A percentile compares a stretch with the other conserved stretches of the same genome.
These are phyloP conservation scores for Drosophila koepferae DNA, from an alignment of 2,888 invertebrate genomes.

Conservation along the genomic window DNA sequence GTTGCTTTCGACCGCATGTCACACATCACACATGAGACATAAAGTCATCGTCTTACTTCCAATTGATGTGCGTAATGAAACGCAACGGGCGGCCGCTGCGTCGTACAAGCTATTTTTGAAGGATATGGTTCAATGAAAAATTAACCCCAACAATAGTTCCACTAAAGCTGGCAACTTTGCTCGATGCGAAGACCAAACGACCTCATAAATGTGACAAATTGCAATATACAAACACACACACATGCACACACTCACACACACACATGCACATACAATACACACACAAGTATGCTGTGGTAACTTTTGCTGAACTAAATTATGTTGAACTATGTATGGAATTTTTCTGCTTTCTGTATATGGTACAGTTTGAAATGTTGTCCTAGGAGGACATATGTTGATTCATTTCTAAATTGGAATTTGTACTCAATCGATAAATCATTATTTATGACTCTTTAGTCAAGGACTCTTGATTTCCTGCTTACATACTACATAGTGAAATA, in stretches of 20 bases:
- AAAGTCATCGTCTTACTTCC: slow-evolving; percentile 49
- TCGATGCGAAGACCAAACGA: slow-evolving; percentile 35
- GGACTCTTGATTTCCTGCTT: slow-evolving; percentile 9
- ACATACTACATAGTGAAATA: background rate
- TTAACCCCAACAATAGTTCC: slow-evolving; percentile 55
- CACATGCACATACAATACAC: background rate
- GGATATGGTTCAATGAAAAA: slow-evolving; percentile 61
- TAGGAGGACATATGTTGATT: slow-evolving; percentile 11
- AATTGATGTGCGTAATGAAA: slow-evolving; percentile 66
- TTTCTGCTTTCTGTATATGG: slow-evolving; percentile 14
- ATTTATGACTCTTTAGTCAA: slow-evolving; percentile 14
- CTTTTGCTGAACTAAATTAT: slow-evolving; percentile 29
- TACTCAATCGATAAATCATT: slow-evolving; percentile 7
- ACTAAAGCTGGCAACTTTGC: slow-evolving; percentile 29
- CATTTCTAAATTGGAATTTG: slow-evolving; percentile 16
- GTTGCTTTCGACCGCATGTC: slow-evolving; percentile 27
- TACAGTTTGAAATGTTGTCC: background rate
- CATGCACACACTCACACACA: background rate
- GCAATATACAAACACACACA: slow-evolving; percentile 13
- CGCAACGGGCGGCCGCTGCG: slow-evolving; percentile 49
- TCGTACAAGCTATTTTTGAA: slow-evolving; percentile 36
- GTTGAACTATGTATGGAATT: slow-evolving; percentile 8
- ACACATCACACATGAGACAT: slow-evolving; percentile 40
- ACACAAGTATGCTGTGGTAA: slow-evolving; percentile 10
- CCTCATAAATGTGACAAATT: slow-evolving; percentile 68